Conservation (phyloP, 2,113 vertebrate genomes). For the Hypanus sabinus region DNA sequence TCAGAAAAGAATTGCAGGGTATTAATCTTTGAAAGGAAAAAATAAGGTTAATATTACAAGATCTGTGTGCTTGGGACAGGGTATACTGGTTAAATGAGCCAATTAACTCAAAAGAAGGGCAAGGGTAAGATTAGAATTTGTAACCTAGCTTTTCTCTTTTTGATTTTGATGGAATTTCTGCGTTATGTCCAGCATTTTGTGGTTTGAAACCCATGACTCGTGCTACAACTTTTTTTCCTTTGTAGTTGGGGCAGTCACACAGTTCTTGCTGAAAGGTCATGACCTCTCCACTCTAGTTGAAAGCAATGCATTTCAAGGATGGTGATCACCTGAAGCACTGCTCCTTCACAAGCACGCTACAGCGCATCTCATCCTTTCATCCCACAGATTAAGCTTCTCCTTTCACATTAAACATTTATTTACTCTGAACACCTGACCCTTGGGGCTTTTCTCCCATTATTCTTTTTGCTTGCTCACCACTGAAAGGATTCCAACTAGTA, state of each 20-base stretch:
- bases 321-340: slow-evolving; percentile 24
- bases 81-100: neutral
- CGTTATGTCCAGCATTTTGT: neutral
- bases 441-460: slow-evolving; percentile 17
- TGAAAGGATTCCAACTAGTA: neutral
- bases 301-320: neutral
- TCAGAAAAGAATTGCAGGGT: neutral
- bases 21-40: neutral
- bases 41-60: neutral
- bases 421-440: slow-evolving; percentile 35
- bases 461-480: neutral
- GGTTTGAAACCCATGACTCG: neutral
- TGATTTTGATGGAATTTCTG: neutral
- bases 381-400: slow-evolving; percentile 14
- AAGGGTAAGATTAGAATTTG: neutral
- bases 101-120: neutral
- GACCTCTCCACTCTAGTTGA: slow-evolving; percentile 13
- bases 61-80: no score
- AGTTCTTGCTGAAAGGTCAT: neutral
- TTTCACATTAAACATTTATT: slow-evolving; percentile 35
- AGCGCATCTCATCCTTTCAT: slow-evolving; percentile 25
- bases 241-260: neutral
- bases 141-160: neutral
- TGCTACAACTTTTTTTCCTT: neutral
- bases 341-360: neutral